Percentiles rank a stretch among this genome's conserved stretches.
These are phyloP conservation scores for Palythoa heliodiscus DNA, from an alignment of 92 coral and sea anemone genomes.

Conservation along the genomic window DNA sequence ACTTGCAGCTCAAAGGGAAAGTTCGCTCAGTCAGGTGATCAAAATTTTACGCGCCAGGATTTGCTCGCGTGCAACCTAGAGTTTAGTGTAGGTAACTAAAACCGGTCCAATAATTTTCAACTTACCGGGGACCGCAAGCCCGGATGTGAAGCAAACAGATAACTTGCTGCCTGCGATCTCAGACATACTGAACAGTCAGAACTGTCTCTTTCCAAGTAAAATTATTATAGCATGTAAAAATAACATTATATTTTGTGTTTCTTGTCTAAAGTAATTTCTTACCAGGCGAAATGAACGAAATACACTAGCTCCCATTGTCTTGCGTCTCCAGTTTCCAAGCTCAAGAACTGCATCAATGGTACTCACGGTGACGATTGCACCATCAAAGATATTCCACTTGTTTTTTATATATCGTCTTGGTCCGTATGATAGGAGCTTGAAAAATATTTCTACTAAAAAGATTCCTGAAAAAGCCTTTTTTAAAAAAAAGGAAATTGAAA, in stretches of 20 bases:
- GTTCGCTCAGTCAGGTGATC: no score
- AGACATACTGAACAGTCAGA: no score
- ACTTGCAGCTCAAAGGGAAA: no score
- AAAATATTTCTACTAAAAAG: conserved; percentile 48
- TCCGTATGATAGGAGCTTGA: conserved; percentile 48
- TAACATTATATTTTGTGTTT: neutral
- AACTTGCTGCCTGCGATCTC: no score
- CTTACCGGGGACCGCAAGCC: no score
- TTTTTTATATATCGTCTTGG: conserved; percentile 38
- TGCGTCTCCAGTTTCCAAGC: conserved; percentile 41
- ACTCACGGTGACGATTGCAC: conserved; percentile 47
- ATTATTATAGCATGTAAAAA: no score
- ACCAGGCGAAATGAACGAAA: conserved; percentile 54
- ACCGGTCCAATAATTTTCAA: no score
- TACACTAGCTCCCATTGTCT: conserved; percentile 46
- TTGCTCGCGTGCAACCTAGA: no score
- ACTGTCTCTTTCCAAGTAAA: no score
- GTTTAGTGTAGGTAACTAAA: no score
- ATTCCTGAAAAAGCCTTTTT: conserved; percentile 51
- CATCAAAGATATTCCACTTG: conserved; percentile 50
- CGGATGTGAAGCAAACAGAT: no score
- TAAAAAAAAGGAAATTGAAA: neutral
- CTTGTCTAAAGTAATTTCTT: neutral
- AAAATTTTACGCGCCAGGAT: no score
- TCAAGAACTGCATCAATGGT: conserved; percentile 47